Percentiles rank a stretch among this genome's conserved stretches.
phyloP scores from a whole-genome alignment of 2,888 invertebrate genomes.

The Heteropelma amictum region DNA sequence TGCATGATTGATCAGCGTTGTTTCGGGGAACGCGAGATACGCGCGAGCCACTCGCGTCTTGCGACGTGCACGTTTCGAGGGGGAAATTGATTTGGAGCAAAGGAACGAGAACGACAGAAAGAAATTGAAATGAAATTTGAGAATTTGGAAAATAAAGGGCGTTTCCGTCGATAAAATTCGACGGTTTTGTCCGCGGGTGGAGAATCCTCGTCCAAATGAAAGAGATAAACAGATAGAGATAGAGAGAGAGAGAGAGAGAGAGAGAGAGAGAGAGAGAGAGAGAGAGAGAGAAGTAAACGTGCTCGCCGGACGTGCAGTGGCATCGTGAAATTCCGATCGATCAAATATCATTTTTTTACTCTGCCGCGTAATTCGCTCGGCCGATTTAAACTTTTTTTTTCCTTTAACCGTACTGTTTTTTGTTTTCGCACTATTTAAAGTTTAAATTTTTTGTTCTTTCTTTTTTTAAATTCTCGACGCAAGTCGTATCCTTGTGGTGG shows the following conservation, averaged over 20 bases:
- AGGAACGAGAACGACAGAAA: neutral
- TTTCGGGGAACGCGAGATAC: slow-evolving; percentile 20
- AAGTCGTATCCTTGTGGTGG: slow-evolving; percentile 34
- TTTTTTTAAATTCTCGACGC: slow-evolving; percentile 28
- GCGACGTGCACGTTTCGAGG: slow-evolving; percentile 18
- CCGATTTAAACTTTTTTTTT: slow-evolving; percentile 5
- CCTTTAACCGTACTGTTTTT: neutral
- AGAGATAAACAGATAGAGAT: slow-evolving; percentile 18
- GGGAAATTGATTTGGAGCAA: neutral
- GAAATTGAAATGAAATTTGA: neutral
- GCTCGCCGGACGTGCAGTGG: slow-evolving; percentile 39
- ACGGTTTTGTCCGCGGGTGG: neutral
- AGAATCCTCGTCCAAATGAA: too few relatives aligned
- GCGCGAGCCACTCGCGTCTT: slow-evolving; percentile 33
- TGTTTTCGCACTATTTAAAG: slow-evolving; percentile 29
- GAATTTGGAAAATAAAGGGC: too few relatives aligned
- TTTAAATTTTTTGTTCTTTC: neutral
- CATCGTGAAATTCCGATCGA: slow-evolving; percentile 19
- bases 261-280: neutral
- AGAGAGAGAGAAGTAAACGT: slow-evolving; percentile 16
- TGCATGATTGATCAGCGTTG: neutral
- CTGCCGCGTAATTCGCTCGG: slow-evolving; percentile 10
- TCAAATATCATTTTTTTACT: slow-evolving; percentile 4
- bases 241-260: slow-evolving; percentile 19
- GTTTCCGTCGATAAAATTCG: neutral